A percentile compares a stretch with the other conserved stretches of the same genome.
Evolutionary conservation across 2,113 vertebrate genomes (phyloP).

Genomic region (Dendropsophus ebraccatus): DNA sequence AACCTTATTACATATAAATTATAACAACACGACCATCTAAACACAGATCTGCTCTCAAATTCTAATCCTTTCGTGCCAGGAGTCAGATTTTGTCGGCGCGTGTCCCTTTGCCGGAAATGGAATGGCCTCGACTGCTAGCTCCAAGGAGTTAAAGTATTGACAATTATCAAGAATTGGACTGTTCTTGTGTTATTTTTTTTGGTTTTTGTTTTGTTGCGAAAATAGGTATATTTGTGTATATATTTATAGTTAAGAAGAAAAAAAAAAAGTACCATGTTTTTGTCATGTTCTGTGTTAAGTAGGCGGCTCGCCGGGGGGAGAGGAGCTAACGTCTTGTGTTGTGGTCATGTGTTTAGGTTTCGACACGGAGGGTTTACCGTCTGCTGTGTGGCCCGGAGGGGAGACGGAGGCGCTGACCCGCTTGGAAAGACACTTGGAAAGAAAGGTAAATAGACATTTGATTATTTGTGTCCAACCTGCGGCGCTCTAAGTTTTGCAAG

Average conservation of each 20-base stretch:
- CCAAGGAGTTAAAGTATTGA: slow-evolving; percentile 55
- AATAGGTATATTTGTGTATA: too few relatives aligned
- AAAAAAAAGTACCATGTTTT: neutral
- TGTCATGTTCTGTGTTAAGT: neutral
- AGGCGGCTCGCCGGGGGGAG: too few relatives aligned
- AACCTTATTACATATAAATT: neutral
- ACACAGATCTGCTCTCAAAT: slow-evolving; percentile 38
- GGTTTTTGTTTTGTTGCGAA: too few relatives aligned
- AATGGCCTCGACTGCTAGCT: slow-evolving; percentile 41
- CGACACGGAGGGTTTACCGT: slow-evolving; percentile 87
- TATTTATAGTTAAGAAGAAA: too few relatives aligned
- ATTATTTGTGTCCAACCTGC: too few relatives aligned
- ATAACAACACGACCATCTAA: slow-evolving; percentile 18
- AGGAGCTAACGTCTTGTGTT: neutral
- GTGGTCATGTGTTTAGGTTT: slow-evolving; percentile 78
- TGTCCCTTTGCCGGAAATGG: slow-evolving; percentile 58
- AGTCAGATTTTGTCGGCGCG: slow-evolving; percentile 55
- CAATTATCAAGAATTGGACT: slow-evolving; percentile 6
- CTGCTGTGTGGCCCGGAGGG: slow-evolving; percentile 93
- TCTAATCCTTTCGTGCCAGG: slow-evolving; percentile 44
- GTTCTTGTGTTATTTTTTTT: neutral
- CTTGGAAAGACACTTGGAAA: slow-evolving; percentile 91
- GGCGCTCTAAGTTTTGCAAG: too few relatives aligned
- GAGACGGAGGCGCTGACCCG: slow-evolving; percentile 93
- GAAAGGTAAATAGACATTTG: slow-evolving; percentile 80